phyloP scores from a whole-genome alignment of 2,888 invertebrate genomes.

The Ethmia dodecea region DNA sequence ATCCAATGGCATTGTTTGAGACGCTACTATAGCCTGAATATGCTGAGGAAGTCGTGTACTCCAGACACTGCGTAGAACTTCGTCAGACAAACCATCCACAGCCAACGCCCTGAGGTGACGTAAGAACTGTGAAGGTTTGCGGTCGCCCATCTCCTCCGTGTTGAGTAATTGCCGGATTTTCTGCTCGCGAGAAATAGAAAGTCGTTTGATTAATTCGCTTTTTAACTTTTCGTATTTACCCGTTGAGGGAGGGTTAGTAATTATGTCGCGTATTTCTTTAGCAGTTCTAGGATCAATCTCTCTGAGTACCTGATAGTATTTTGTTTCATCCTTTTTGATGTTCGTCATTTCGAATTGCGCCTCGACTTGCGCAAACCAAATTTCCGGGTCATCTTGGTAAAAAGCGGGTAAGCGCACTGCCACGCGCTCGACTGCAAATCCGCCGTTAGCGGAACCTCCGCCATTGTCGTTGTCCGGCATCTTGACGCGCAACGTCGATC shows the following conservation, averaged over 20 bases:
- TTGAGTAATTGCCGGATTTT: not conserved
- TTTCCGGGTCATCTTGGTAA: not conserved
- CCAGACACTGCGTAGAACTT: not conserved
- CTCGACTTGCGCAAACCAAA: not conserved
- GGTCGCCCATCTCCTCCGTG: not conserved
- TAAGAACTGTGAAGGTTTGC: constrained; percentile 3
- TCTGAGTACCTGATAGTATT: not conserved
- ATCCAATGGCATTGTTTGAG: not conserved
- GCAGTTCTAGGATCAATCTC: not conserved
- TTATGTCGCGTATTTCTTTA: not conserved
- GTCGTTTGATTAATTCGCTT: not conserved
- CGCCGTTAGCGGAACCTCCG: too few species aligned
- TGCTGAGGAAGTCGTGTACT: not conserved
- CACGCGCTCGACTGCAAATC: not conserved
- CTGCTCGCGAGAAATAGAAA: constrained; percentile 1
- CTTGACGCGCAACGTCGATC: too few species aligned
- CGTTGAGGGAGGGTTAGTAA: not conserved
- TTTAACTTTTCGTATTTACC: not conserved
- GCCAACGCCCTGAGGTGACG: not conserved
- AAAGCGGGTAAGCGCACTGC: not conserved
- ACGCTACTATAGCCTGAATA: not conserved
- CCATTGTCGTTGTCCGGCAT: too few species aligned
- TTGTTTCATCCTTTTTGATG: not conserved
- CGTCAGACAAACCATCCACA: not conserved
- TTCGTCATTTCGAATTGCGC: not conserved